Conservation (phyloP, 2,797 vertebrate genomes). For the Holocentrus rufus region DNA sequence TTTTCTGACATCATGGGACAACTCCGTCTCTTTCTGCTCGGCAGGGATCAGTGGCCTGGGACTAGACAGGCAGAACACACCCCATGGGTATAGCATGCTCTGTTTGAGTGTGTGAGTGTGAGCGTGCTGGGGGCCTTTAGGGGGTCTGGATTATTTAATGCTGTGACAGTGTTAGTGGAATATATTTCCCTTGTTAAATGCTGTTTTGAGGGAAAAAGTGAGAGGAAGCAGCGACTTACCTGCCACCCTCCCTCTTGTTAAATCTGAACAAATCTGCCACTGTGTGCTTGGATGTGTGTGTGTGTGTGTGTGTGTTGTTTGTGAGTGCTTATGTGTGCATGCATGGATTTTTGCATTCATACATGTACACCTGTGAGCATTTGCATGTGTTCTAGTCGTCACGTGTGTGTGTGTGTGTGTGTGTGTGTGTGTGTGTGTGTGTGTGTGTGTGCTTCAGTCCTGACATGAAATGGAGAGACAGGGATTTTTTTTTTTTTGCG, state of each 20-base stretch:
- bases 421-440: too few species aligned
- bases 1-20: slow-evolving; percentile 69
- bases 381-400: slow-evolving; percentile 3
- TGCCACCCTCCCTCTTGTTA: slow-evolving; percentile 1
- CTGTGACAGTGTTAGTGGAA: slow-evolving; percentile 24
- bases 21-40: slow-evolving; percentile 39
- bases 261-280: background rate
- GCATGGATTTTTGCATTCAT: background rate
- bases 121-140: slow-evolving; percentile 21
- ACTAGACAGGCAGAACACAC: slow-evolving; percentile 27
- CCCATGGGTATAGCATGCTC: background rate
- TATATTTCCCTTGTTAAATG: slow-evolving; percentile 18
- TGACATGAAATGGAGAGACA: slow-evolving; percentile 29
- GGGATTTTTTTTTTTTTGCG: slow-evolving; percentile 17
- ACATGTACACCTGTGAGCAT: slow-evolving; percentile 31
- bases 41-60: slow-evolving; percentile 44
- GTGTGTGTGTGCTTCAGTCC: too few species aligned
- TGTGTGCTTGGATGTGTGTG: slow-evolving; percentile 21
- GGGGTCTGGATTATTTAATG: slow-evolving; percentile 28
- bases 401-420: slow-evolving; percentile 1
- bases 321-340: background rate
- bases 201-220: slow-evolving; percentile 16
- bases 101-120: slow-evolving; percentile 3
- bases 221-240: slow-evolving; percentile 27
- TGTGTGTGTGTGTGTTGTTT: background rate